phyloP scores from a whole-genome alignment of 2,797 vertebrate species.

The Eulemur coronatus region DNA sequence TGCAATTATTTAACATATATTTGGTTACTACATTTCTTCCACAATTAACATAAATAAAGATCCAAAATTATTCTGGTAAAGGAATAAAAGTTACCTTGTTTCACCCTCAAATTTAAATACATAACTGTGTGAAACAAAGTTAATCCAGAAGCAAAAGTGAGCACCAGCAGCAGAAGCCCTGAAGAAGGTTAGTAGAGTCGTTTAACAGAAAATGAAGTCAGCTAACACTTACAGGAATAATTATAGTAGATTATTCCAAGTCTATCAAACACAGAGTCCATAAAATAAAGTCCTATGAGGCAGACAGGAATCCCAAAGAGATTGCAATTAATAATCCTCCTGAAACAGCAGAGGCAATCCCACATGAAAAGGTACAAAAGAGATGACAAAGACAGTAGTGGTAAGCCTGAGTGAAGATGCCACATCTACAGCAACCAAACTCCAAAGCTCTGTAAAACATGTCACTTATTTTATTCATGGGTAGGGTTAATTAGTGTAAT shows the following conservation, averaged over 20 bases:
- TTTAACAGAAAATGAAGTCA: slow-evolving; percentile 35
- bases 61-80: background rate
- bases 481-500: background rate
- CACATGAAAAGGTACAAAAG: background rate
- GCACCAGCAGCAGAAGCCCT: background rate
- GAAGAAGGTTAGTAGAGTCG: background rate
- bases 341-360: background rate
- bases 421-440: background rate
- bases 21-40: slow-evolving; percentile 12
- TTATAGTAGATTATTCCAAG: background rate
- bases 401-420: background rate
- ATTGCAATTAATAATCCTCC: background rate
- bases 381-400: background rate
- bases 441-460: background rate
- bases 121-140: background rate
- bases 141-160: slow-evolving; percentile 22
- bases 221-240: background rate
- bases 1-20: background rate
- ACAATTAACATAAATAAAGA: background rate
- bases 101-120: background rate
- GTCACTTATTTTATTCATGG: background rate
- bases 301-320: background rate
- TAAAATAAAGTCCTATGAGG: background rate
- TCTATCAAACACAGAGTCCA: background rate
- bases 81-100: background rate